Evolutionary conservation across 2,113 vertebrate genomes (phyloP).

Genomic region (Neotoma lepida): DNA sequence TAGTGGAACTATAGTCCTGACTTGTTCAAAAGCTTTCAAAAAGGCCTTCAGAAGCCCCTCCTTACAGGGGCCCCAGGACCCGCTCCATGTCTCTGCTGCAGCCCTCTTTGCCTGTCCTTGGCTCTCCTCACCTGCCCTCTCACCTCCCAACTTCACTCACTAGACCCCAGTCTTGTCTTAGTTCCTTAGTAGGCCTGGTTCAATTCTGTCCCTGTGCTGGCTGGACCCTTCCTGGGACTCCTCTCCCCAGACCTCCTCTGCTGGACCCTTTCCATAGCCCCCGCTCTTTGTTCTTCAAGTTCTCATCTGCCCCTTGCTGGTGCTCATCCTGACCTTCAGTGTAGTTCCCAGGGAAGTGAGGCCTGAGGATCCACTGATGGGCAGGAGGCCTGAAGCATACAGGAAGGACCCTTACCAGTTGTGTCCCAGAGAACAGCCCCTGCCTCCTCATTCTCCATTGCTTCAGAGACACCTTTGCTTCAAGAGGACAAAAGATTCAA

Average conservation of each 20-base stretch:
- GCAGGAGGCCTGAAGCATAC: rapidly evolving
- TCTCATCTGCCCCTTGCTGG: background rate
- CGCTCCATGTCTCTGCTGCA: background rate
- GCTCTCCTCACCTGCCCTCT: background rate
- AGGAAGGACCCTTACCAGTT: background rate
- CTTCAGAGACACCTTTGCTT: rapidly evolving
- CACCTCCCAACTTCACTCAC: background rate
- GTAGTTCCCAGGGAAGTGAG: background rate
- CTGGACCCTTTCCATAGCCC: background rate
- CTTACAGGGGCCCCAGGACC: background rate
- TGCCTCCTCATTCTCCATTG: background rate
- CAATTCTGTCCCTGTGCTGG: background rate
- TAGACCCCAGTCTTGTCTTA: background rate
- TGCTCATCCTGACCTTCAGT: background rate
- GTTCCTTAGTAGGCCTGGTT: background rate
- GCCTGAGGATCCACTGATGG: background rate
- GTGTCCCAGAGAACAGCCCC: background rate
- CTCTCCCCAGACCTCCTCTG: background rate
- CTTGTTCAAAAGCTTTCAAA: background rate
- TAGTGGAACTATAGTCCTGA: background rate
- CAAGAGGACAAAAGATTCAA: background rate
- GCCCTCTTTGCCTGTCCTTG: rapidly evolving
- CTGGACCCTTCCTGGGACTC: background rate
- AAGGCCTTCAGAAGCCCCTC: background rate
- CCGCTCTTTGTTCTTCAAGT: background rate